Conservation (phyloP, 2,888 invertebrate species). For the Acrocera orbiculus region DNA sequence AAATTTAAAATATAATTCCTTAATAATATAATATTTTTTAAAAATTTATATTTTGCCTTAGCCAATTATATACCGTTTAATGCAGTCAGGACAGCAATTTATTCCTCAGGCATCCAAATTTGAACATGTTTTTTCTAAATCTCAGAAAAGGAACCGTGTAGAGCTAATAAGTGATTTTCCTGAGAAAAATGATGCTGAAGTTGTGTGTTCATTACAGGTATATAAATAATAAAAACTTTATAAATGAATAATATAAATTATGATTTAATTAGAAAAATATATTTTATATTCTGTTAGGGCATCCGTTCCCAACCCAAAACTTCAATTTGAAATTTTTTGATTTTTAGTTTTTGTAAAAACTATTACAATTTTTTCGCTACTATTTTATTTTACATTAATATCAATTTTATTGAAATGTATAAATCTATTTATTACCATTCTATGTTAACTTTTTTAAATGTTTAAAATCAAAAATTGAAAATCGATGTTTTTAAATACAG, state of each 20-base stretch:
- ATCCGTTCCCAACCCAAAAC: no score
- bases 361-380: no score
- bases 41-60: slow-evolving; percentile 29
- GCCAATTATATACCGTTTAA: slow-evolving; percentile 76
- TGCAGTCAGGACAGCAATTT: slow-evolving; percentile 70
- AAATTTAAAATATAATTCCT: slow-evolving; percentile 13
- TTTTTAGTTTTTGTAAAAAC: no score
- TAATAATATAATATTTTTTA: background rate
- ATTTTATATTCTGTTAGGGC: no score
- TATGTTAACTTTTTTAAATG: no score
- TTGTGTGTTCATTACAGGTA: slow-evolving; percentile 71
- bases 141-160: slow-evolving; percentile 60
- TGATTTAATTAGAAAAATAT: background rate
- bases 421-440: no score
- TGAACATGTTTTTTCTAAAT: slow-evolving; percentile 61
- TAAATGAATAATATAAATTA: background rate
- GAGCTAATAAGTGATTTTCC: slow-evolving; percentile 88
- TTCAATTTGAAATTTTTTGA: no score
- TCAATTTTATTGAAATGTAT: no score
- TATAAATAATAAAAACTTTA: slow-evolving; percentile 2
- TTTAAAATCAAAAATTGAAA: no score
- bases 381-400: no score
- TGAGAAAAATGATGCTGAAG: slow-evolving; percentile 66
- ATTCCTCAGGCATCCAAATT: slow-evolving; percentile 65
- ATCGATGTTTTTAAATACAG: no score